phyloP scores from a whole-genome alignment of 2,797 vertebrate genomes.

The Streptopelia turtur region DNA sequence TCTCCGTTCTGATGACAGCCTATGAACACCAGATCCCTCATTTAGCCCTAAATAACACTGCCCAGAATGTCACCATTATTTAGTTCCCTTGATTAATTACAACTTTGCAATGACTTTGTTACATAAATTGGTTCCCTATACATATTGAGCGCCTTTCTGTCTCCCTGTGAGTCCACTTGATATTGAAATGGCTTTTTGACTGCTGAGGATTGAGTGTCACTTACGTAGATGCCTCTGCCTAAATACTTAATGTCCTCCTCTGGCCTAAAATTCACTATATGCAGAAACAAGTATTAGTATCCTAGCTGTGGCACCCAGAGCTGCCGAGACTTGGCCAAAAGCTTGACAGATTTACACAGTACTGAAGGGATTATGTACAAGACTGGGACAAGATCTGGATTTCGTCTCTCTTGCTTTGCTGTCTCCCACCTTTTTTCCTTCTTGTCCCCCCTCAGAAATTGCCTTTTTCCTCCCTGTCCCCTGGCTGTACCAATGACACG shows the following conservation, averaged over 20 bases:
- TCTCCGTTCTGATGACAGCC: conserved; percentile 32
- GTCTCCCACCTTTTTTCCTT: not conserved
- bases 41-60: conserved; percentile 36
- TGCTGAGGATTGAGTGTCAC: not conserved
- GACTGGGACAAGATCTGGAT: conserved; percentile 22
- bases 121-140: conserved; percentile 30
- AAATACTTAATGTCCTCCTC: not conserved
- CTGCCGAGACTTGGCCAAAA: not conserved
- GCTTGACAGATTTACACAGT: conserved; percentile 45
- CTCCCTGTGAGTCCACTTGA: not conserved
- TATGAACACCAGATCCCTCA: conserved; percentile 37
- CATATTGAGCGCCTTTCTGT: conserved; percentile 14
- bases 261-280: not conserved
- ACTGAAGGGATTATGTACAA: not conserved
- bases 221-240: not conserved
- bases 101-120: conserved; percentile 9
- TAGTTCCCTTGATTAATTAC: conserved; percentile 57
- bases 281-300: conserved; percentile 13
- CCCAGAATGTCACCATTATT: conserved; percentile 44
- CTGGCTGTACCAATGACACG: not conserved
- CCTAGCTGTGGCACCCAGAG: not conserved
- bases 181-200: conserved; percentile 18
- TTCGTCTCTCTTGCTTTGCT: conserved; percentile 37
- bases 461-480: conserved; percentile 28
- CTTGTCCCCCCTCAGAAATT: not conserved